phyloP scores from a whole-genome alignment of 2,797 vertebrate genomes.

The Clamator glandarius region DNA sequence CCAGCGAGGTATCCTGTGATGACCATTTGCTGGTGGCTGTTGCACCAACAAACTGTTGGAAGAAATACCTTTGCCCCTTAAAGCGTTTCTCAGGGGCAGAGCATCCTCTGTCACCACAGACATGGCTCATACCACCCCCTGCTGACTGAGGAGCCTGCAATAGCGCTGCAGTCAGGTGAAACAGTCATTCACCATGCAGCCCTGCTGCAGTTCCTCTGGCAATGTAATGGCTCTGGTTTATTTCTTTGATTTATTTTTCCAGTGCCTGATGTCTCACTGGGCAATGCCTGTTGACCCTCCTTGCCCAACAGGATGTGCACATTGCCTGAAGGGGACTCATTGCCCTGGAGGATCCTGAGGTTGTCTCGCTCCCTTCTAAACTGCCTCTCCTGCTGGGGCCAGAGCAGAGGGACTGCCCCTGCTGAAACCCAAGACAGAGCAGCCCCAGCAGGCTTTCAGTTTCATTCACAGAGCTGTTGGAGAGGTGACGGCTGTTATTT shows the following conservation, averaged over 20 bases:
- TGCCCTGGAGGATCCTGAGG: background rate
- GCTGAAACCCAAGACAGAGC: background rate
- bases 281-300: background rate
- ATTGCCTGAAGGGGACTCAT: background rate
- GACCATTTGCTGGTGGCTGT: background rate
- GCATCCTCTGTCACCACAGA: background rate
- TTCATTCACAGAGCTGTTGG: background rate
- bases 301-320: fast-evolving
- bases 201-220: background rate
- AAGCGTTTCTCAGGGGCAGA: background rate
- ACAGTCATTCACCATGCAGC: fast-evolving
- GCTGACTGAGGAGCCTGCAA: background rate
- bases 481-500: background rate
- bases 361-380: background rate
- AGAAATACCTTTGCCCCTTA: background rate
- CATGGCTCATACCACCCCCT: background rate
- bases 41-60: background rate
- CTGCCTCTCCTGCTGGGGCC: background rate
- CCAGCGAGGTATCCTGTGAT: background rate
- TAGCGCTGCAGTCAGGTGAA: background rate
- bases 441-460: background rate
- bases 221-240: background rate
- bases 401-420: background rate
- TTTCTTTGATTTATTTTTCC: background rate
- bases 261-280: background rate